phyloP scores from a whole-genome alignment of 2,888 invertebrate genomes.

The Hyposoter dolosus region DNA sequence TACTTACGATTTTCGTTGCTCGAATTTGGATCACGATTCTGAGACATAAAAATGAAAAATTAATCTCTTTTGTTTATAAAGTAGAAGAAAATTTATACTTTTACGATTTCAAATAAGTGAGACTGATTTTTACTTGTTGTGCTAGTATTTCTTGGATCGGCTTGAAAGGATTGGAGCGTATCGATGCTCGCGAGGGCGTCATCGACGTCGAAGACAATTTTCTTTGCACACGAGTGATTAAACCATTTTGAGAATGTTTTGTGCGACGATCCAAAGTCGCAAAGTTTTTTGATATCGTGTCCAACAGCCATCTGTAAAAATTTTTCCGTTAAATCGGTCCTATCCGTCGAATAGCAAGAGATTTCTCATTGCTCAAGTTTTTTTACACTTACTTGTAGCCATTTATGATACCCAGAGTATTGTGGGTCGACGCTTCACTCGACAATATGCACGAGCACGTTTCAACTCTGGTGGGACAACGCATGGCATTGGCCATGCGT shows the following conservation, averaged over 20 bases:
- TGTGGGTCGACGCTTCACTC: conserved; percentile 72
- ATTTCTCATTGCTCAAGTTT: background rate
- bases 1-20: conserved; percentile 65
- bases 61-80: conserved; percentile 54
- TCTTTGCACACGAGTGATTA: conserved; percentile 71
- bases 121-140: conserved; percentile 46
- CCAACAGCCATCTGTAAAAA: conserved; percentile 79
- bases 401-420: conserved; percentile 77
- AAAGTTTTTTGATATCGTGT: conserved; percentile 80
- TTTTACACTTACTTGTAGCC: conserved; percentile 79
- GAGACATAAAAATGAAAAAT: conserved; percentile 8
- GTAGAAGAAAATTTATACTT: conserved; percentile 66
- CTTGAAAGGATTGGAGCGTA: conserved; percentile 80
- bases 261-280: conserved; percentile 76
- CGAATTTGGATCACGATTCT: conserved; percentile 49
- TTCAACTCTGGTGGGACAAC: conserved; percentile 93
- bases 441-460: conserved; percentile 86
- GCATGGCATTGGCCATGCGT: conserved; percentile 90
- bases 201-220: conserved; percentile 76
- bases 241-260: conserved; percentile 74
- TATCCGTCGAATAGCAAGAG: background rate
- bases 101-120: background rate
- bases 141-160: conserved; percentile 76
- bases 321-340: background rate
- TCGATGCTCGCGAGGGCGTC: conserved; percentile 76